Conservation (phyloP, 2,888 invertebrate species). For the Muscina levida region DNA sequence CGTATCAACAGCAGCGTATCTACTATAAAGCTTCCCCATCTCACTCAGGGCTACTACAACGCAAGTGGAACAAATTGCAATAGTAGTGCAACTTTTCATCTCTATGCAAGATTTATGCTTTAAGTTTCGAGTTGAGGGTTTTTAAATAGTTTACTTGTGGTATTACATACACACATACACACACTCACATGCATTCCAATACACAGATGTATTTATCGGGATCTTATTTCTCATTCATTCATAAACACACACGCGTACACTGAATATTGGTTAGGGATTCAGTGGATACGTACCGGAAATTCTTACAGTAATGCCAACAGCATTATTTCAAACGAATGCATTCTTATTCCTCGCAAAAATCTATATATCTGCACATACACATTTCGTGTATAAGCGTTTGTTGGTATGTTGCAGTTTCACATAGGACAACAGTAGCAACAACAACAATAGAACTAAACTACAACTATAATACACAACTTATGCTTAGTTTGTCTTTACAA, state of each 20-base stretch:
- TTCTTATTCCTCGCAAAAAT: constrained; percentile 29
- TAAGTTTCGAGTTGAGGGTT: constrained; percentile 50
- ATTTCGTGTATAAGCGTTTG: neutral
- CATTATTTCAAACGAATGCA: constrained; percentile 62
- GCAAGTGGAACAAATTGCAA: constrained; percentile 41
- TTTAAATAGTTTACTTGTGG: constrained; percentile 61
- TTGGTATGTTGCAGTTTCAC: too few relatives aligned
- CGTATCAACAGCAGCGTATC: constrained; percentile 25
- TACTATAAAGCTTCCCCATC: neutral
- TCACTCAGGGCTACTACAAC: neutral
- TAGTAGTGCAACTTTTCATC: constrained; percentile 58
- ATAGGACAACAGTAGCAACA: constrained; percentile 9
- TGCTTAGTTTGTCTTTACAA: constrained; percentile 26
- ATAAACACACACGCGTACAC: constrained; percentile 3
- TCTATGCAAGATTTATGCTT: constrained; percentile 61
- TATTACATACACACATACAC: neutral
- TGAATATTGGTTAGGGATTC: neutral
- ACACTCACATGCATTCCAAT: neutral
- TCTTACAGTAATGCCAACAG: constrained; percentile 61
- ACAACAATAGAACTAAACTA: neutral
- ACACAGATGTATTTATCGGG: constrained; percentile 37
- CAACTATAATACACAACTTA: constrained; percentile 17
- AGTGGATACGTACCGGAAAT: constrained; percentile 52
- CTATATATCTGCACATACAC: too few relatives aligned
- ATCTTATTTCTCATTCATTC: constrained; percentile 26